Base-by-base conservation (phyloP, 2,888 invertebrate species). In the Melinaea menophilus region DNA sequence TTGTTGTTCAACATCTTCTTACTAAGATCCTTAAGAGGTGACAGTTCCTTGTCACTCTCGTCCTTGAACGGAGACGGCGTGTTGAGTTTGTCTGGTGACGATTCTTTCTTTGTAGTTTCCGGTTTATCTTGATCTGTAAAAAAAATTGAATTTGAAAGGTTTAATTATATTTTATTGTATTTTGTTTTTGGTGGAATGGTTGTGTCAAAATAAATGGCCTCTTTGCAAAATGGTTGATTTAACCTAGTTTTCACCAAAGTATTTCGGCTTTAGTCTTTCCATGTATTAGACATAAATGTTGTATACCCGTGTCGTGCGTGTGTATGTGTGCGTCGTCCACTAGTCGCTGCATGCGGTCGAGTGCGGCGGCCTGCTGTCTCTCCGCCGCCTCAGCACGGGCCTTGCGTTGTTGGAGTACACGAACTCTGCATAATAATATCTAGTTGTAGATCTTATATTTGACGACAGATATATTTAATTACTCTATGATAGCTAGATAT, bases 381-480 rank as follows among this genome's bases (percentile, higher is more conserved):
- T 95, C 95, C 3, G 93, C 92, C 5, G 95, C 95, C 76, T 96
- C 96, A 62, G 94, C 91, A 62, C 96, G 92, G 0, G 94, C 88
- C 80, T 96, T 96, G 46, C 95, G 91, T 75, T 94, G 94, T 71
- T 96, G 95, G 57, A 96, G 79, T 72, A 94, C 94, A 69, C 94
- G 90, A 5, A 95, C 88, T 84, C 94, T 94, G 73, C 7, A 4
- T 5, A 45, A 11, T 41, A 7, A 57, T 54, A 46, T 33, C 45
- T 22, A 54, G n/a, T 48, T 13, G 11, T 48, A n/a, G n/a, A 5
- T n/a, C 2, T 13, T 48, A 5, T 22, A 22, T 22, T 22, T 22
- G 22, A 22, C 22, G 22, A 22, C 22, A 22, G 2, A n/a, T 48
- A 5, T 11, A 48, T 3, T 48, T 48, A 48, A 5, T 48, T 47